A percentile compares a stretch with the other conserved stretches of the same genome.
Evolutionary conservation across 2,888 invertebrate genomes (phyloP).

Genomic region (Xestobium rufovillosum): DNA sequence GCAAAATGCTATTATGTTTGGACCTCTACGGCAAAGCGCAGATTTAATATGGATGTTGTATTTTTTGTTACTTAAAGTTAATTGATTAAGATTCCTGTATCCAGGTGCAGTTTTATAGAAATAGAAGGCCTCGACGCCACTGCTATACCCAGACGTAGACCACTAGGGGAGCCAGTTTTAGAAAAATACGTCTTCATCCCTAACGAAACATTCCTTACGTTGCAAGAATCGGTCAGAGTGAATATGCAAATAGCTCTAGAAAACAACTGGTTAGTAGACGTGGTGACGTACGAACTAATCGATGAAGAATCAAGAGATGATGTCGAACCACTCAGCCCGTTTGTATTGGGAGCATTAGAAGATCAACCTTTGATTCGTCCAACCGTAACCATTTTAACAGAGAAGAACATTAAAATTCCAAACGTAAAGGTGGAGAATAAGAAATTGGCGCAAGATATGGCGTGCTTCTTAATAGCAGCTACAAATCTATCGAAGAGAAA

Average conservation of each 20-base stretch:
- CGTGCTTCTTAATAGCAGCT: constrained; percentile 29
- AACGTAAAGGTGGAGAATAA: constrained; percentile 55
- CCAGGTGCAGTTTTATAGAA: constrained; percentile 68
- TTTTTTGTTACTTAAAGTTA: too few species aligned
- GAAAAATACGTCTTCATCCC: constrained; percentile 70
- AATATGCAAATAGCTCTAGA: constrained; percentile 67
- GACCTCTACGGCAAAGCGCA: too few species aligned
- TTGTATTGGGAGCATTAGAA: constrained; percentile 52
- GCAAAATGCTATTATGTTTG: too few species aligned
- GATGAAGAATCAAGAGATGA: constrained; percentile 31
- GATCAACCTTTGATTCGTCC: constrained; percentile 65
- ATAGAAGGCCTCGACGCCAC: constrained; percentile 69
- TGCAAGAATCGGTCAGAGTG: constrained; percentile 45
- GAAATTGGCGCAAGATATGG: constrained; percentile 42
- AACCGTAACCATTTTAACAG: constrained; percentile 52
- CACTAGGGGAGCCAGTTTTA: constrained; percentile 65
- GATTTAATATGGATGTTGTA: too few species aligned
- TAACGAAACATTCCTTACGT: constrained; percentile 38
- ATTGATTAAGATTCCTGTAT: too few species aligned
- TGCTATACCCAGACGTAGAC: constrained; percentile 60
- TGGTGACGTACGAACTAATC: constrained; percentile 9
- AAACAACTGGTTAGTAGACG: constrained; percentile 49
- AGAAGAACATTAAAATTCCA: constrained; percentile 45
- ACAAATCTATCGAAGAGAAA: constrained; percentile 41
- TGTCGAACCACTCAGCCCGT: constrained; percentile 48